Evolutionary conservation across 1,140 invertebrate genomes (phyloP), one percentile per base, ranked within the genome.

Genomic region (Orius insidiosus): DNA sequence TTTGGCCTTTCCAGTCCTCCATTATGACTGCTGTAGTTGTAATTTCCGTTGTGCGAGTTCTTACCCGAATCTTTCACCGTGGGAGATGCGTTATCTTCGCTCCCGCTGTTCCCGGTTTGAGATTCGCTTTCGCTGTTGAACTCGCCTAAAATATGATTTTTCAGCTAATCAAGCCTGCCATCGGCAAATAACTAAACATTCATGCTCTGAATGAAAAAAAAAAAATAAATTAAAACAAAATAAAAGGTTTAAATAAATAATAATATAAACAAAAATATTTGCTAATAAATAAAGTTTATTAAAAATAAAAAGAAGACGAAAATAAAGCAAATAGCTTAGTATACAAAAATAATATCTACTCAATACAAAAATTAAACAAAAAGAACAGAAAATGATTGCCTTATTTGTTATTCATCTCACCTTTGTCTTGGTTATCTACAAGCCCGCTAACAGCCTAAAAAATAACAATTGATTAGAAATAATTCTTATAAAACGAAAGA

Each of bases 71-170:
- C 47, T 49, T 55, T 55, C 10, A 49, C 43, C 15, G 49, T 48
- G 4, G 40, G 49, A 4, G 41, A 11, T 8, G 45, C 67, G 58
- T 74, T 75, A 59, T 77, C 75, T 56, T 77, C 74, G 56, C 73
- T 74, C 49, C 70, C 71, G 56, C 74, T 76, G 55, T 75, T 74
- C 38, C 71, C 71, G 52, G 72, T 84, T 63, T 88, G 83, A 9
- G 85, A 88, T 65, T 92, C 86, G 38, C 80, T 82, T 65, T 89
- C 86, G 66, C 83, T 88, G 58, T 84, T 81, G 57, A 78, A 72
- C 58, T 85, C 82, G 8, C 39, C n/a, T 48, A 24, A 42, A 44
- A 18, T 48, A 32, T 38, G 44, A 51, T 45, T 48, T 47, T 32
- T 36, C 41, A 32, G 47, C 14, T 50, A 11, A 37, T 47, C 6